Evolutionary conservation across 1,140 invertebrate species (phyloP), one percentile per base, ranked within the genome.

Genomic region (Nasonia longicornis): DNA sequence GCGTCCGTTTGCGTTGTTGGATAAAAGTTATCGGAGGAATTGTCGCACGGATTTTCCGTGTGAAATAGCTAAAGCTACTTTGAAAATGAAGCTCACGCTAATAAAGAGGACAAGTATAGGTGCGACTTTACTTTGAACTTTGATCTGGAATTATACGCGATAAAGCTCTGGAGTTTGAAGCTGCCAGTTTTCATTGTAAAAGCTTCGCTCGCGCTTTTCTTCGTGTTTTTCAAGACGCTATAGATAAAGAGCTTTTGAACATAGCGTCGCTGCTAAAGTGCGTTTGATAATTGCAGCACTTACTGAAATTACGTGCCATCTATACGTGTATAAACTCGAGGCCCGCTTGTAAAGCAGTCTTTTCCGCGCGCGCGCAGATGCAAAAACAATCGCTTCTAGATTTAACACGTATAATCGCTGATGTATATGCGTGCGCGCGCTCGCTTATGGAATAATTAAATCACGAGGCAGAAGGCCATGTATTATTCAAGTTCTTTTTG

Each of bases 231-330:
- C 35, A 31, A n/a, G 69, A 10, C 35, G 14, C 35, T 0, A 6
- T 26, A 42, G 35, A 71, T 38, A 42, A 42, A 71, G 16, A 71
- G 35, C 20, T 42, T 16, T 29, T 29, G 35, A 20, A 42, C 31
- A 16, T 10, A 35, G 1, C 16, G 3, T 20, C 29, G 4, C 11
- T 58, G 16, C 16, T 71, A 42, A 71, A 35, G 69, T 71, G 35
- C 35, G 35, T 71, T 71, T 20, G 35, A 71, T 71, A 71, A 71
- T 71, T 71, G 31, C 35, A 38, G 69, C 69, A 71, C 69, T 71
- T 71, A 71, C 31, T 71, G n/a, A 38, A 71, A 71, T 71, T 71
- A 71, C 69, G 29, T 20, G 52, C 20, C 20, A n/a, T 0, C 52
- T n/a, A 42, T 42, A 42, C 7, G 6, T n/a, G 6, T 35, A 35